Evolutionary conservation across 2,888 invertebrate genomes (phyloP), one percentile per base, ranked within the genome.

Genomic region (Plagodis pulveraria): DNA sequence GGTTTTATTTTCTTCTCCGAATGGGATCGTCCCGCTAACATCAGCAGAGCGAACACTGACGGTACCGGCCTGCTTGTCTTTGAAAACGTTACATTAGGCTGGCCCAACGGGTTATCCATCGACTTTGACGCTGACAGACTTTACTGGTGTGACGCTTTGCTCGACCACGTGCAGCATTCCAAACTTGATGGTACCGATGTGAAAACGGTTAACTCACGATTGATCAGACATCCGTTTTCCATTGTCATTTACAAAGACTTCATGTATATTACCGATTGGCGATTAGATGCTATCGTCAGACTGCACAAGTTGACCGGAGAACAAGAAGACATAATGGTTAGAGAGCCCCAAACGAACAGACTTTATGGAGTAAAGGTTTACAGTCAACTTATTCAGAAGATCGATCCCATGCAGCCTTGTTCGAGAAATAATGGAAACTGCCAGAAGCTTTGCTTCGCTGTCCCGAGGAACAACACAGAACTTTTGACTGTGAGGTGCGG

Each of bases 201-300:
- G 0, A 96, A 95, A 73, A 99, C 98, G 0, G 96, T 99, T 0
- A 96, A 96, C 74, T 98, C 98, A 0, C 93, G 96, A 50, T 89
- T 98, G 8, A 98, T 97, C 54, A 94, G 96, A 53, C 98, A 97
- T 93, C 98, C 98, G 0, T 98, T 98, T 91, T 98, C 96, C 5
- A 97, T 99, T 46, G 98, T 98, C 0, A 97, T 99, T 61, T 95
- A 97, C 81, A 94, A 95, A 66, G 96, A 98, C 33, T 98, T 96
- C 93, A 96, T 99, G 95, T 99, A 98, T 84, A 98, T 99, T 48
- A 98, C 99, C 0, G 99, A 99, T 84, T 99, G 99, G 98, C 94
- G 99, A 49, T 87, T 99, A 48, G 99, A 99, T 82, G 98, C 99
- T 0, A 98, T 99, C 54, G 96, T 99, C 9, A 94, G 97, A 32